Conservation (phyloP, 2,797 vertebrate species). For the Hydrophis major region DNA sequence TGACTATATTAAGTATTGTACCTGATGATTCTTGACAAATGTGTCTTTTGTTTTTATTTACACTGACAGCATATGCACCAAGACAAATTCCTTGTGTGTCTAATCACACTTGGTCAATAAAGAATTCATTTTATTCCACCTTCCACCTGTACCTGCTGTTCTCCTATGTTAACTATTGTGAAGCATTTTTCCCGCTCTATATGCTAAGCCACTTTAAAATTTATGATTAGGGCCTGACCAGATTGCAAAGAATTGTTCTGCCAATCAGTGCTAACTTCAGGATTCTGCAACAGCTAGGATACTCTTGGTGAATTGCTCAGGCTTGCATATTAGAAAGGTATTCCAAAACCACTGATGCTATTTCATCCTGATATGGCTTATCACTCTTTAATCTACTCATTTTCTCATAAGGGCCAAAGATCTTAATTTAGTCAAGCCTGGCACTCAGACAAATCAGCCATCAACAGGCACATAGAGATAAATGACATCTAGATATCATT, state of each 20-base stretch:
- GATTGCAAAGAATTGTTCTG: neutral
- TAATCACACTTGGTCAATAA: no score
- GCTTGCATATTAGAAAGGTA: neutral
- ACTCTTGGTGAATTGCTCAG: neutral
- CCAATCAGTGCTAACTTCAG: neutral
- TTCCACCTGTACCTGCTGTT: neutral
- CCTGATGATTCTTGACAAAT: no score
- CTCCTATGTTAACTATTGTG: neutral
- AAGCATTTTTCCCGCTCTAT: neutral
- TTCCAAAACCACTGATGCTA: neutral
- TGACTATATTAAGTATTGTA: no score
- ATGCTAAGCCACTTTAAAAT: neutral
- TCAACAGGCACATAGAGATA: neutral
- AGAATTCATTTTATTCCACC: neutral
- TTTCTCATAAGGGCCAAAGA: neutral
- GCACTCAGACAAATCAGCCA: neutral
- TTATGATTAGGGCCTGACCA: neutral
- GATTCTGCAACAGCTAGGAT: neutral
- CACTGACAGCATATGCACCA: no score
- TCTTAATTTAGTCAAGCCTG: neutral
- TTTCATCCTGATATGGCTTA: neutral
- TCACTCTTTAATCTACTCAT: neutral
- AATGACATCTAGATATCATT: neutral
- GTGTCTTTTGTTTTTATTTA: no score
- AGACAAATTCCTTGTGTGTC: no score